phyloP scores from a whole-genome alignment of 53 echinoderm and acorn worm species.

The Crossaster papposus region DNA sequence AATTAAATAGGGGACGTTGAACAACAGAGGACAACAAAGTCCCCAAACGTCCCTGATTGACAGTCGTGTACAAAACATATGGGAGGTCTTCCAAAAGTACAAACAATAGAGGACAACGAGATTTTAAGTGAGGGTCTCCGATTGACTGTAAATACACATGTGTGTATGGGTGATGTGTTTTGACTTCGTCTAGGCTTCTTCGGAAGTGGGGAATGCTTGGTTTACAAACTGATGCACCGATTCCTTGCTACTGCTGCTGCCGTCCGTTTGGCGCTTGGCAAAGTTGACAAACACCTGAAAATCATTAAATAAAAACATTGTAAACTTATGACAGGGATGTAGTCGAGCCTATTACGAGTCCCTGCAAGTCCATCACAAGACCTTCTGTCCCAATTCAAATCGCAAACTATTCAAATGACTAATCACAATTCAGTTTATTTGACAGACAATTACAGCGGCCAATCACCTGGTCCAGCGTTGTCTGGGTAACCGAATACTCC shows the following conservation, averaged over 20 bases:
- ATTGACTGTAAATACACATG: not conserved
- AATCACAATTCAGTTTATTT: not conserved
- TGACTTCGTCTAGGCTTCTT: not conserved
- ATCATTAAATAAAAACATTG: not conserved
- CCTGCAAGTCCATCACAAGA: too few species aligned
- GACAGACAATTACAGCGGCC: not conserved
- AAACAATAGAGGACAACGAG: too few species aligned
- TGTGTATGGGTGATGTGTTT: not conserved
- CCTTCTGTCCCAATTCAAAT: too few species aligned
- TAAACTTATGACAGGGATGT: not conserved
- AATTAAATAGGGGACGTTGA: too few species aligned
- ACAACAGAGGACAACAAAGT: too few species aligned
- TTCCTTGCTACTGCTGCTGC: conserved; percentile 19
- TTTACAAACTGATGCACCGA: conserved; percentile 47
- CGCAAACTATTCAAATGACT: too few species aligned
- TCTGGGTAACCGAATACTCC: conserved; percentile 88
- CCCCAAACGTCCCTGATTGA: too few species aligned
- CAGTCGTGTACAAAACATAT: too few species aligned
- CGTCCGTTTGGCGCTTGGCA: conserved; percentile 84
- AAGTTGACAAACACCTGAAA: conserved; percentile 88
- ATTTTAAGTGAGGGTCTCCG: too few species aligned
- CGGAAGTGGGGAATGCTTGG: conserved; percentile 47
- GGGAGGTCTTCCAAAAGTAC: too few species aligned
- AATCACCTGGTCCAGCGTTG: conserved; percentile 84
- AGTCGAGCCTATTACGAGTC: not conserved